Conservation (phyloP, 2,888 invertebrate genomes). For the Scrobipalpa costella region DNA sequence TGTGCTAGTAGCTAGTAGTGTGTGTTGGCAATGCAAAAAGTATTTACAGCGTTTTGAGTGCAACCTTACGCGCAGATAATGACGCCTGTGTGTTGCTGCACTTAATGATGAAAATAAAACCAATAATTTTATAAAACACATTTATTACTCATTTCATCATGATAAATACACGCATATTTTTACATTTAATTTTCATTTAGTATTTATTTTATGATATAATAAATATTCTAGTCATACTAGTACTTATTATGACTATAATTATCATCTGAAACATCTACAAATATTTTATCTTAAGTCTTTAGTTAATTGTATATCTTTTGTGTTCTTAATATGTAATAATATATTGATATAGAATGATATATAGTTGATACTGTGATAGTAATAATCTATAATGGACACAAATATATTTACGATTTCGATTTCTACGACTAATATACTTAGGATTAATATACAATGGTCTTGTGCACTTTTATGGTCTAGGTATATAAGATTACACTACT, state of each 20-base stretch:
- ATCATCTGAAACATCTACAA: conserved; percentile 24
- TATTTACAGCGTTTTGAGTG: too few relatives aligned
- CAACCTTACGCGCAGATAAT: too few relatives aligned
- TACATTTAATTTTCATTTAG: conserved; percentile 17
- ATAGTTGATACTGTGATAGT: neutral
- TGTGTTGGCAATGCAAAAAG: too few relatives aligned
- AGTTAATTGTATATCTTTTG: conserved; percentile 27
- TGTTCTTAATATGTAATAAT: conserved; percentile 5
- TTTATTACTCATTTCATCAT: conserved; percentile 29
- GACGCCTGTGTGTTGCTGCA: too few relatives aligned
- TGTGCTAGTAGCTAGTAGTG: too few relatives aligned
- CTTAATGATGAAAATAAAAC: neutral
- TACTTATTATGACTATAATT: neutral
- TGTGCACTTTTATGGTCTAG: conserved; percentile 2
- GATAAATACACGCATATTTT: conserved; percentile 25
- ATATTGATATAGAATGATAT: neutral
- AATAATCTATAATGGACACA: conserved; percentile 10
- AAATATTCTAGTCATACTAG: conserved; percentile 10
- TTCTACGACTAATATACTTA: neutral
- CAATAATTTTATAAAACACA: conserved; percentile 23
- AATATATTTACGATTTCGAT: neutral
- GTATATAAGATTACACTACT: neutral
- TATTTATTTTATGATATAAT: conserved; percentile 16
- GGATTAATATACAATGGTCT: conserved; percentile 5
- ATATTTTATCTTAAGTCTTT: conserved; percentile 27